Conservation (phyloP, 2,113 vertebrate genomes). For the Irena cyanogastra region DNA sequence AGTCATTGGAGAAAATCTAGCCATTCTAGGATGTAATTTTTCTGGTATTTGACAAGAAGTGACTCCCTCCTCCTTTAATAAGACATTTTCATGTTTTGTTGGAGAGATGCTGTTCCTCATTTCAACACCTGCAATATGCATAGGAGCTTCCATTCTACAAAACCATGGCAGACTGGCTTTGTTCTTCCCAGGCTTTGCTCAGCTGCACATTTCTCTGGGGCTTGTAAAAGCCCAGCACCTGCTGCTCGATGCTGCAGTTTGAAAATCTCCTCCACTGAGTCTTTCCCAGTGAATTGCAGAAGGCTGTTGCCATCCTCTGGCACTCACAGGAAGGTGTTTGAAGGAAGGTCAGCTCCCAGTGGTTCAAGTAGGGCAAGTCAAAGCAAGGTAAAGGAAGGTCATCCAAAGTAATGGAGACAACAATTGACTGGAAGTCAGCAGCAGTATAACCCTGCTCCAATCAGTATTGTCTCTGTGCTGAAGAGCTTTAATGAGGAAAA, state of each 20-base stretch:
- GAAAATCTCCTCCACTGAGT: background rate
- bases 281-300: background rate
- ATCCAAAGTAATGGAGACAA: background rate
- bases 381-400: background rate
- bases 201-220: background rate
- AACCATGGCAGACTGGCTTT: background rate
- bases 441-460: background rate
- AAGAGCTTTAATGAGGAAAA: background rate
- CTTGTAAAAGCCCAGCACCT: background rate
- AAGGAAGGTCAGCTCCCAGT: background rate
- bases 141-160: background rate
- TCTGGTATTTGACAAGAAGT: background rate
- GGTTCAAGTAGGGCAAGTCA: background rate
- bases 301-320: conserved; percentile 18
- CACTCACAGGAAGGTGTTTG: background rate
- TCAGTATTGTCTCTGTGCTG: background rate
- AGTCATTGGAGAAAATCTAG: background rate
- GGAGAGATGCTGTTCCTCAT: background rate
- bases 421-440: background rate
- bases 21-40: background rate
- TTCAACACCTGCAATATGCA: background rate
- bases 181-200: background rate
- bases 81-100: background rate
- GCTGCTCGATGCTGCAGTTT: background rate
- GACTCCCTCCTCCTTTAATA: background rate